Evolutionary conservation across 2,797 vertebrate species (phyloP), one percentile per base, ranked within the genome.

Genomic region (Acipenser oxyrinchus): DNA sequence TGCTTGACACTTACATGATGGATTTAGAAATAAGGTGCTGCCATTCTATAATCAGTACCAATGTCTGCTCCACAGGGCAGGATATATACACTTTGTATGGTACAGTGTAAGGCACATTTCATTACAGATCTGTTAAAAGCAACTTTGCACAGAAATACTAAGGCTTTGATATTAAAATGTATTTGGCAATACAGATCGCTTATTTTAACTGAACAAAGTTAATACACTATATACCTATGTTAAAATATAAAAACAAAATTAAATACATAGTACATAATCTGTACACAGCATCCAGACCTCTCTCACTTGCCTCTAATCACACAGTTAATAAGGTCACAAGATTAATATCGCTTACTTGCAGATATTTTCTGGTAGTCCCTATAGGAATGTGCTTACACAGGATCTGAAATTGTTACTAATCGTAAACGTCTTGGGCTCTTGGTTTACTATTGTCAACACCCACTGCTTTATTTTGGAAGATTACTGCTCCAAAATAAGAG

Each of bases 51-150:
- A 85, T 76, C 86, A 79, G 85, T 83, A 83, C 87, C 81, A 86
- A 80, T 77, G 79, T 89, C 89, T 91, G 89, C 89, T 89, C 89
- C 89, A 91, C 87, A 90, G 89, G 88, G 89, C 89, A 91, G 88
- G 83, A 89, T 86, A 86, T 84, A 86, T 83, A 87, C 83, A 88
- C 77, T 83, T 88, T 82, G 79, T 89, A 87, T 88, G 83, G 81
- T 87, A 88, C 86, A 90, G 87, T 88, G 88, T 89, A 86, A 86
- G 85, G 80, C 86, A 88, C 80, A 87, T 83, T 83, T 82, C 80
- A 87, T 37, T 37, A 83, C 83, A 84, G 72, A 84, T 81, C 85
- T 82, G 81, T 78, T 81, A 84, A 73, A 75, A 78, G 72, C 80
- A 82, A 87, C 75, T 86, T 77, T 87, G 11, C 50, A 88, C 84